phyloP scores from a whole-genome alignment of 1,140 invertebrate species.

The Trypoxylus dichotomus region DNA sequence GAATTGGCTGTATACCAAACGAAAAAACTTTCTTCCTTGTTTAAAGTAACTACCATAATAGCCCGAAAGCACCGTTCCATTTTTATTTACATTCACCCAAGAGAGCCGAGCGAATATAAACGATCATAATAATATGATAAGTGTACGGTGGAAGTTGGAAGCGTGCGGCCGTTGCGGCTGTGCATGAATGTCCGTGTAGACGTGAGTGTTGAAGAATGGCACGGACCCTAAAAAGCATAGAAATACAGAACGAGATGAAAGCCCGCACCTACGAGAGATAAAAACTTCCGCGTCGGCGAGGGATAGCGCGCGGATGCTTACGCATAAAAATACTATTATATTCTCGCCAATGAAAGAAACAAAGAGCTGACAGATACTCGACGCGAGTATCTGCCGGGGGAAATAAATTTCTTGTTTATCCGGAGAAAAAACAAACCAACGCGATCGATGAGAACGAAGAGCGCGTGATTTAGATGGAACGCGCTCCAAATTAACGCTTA shows the following conservation, averaged over 20 bases:
- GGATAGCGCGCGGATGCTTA: background rate
- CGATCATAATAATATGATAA: constrained; percentile 7
- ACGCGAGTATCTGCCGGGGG: background rate
- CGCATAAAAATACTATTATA: constrained; percentile 4
- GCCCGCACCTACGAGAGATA: background rate
- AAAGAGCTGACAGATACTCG: background rate
- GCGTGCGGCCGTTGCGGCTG: background rate
- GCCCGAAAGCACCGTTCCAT: background rate
- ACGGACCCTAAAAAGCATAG: background rate
- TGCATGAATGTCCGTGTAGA: too few relatives aligned
- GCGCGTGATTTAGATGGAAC: background rate
- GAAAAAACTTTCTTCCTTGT: too few relatives aligned
- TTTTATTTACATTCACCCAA: background rate
- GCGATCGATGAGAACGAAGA: background rate
- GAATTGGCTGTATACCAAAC: too few relatives aligned
- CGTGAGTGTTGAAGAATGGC: background rate
- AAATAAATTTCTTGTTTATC: constrained; percentile 4
- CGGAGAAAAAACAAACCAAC: background rate
- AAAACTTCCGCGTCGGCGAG: background rate
- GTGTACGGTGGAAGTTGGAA: background rate
- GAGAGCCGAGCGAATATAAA: background rate
- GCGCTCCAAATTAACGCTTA: background rate
- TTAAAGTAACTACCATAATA: too few relatives aligned
- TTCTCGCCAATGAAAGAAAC: background rate
- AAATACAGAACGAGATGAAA: background rate